Evolutionary conservation across 2,888 invertebrate species (phyloP).

Genomic region (Patella depressa): DNA sequence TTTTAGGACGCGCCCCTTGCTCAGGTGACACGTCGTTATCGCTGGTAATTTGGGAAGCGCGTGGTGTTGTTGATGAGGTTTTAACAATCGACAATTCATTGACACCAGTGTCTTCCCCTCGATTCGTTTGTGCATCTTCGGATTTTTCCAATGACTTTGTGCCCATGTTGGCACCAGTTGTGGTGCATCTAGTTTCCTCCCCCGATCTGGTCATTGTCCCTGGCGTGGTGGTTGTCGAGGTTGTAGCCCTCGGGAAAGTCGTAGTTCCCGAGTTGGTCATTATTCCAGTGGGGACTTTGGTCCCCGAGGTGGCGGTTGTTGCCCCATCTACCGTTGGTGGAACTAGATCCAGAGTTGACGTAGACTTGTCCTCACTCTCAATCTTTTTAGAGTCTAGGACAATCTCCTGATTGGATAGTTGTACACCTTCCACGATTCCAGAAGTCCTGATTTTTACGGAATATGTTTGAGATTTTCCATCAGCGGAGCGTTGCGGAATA

Average conservation of each 20-base stretch:
- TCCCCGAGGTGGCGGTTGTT: not conserved
- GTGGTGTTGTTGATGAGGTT: not conserved
- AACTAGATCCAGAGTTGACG: not conserved
- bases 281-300: no score
- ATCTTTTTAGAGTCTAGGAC: constrained; percentile 26
- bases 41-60: not conserved
- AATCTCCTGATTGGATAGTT: constrained; percentile 35
- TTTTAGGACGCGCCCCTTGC: not conserved
- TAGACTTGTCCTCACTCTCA: not conserved
- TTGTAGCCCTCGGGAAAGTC: no score
- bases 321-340: not conserved
- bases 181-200: not conserved
- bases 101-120: not conserved
- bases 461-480: constrained; percentile 17
- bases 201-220: not conserved
- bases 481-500: not conserved
- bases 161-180: not conserved
- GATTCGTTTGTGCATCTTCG: not conserved
- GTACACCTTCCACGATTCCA: constrained; percentile 36
- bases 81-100: not conserved
- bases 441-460: constrained; percentile 29
- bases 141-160: not conserved
- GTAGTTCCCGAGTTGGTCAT: no score
- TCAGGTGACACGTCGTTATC: no score
- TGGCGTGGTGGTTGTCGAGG: no score